Evolutionary conservation across 2,797 vertebrate genomes (phyloP).

Genomic region (Poliocrania exsul): DNA sequence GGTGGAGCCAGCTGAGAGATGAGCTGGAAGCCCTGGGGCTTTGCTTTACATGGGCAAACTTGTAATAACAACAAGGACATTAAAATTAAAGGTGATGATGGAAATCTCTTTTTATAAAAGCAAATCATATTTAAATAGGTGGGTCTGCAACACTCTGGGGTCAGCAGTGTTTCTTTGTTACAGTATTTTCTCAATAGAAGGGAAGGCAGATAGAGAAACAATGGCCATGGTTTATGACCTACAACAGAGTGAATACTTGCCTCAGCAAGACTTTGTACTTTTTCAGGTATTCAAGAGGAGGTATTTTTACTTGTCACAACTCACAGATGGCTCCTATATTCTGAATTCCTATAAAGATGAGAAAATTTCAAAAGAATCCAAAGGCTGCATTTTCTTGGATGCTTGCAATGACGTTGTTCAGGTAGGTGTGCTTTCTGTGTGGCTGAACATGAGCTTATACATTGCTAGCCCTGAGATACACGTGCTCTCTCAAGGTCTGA

Average conservation of each 20-base stretch:
- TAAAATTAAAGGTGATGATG: background rate
- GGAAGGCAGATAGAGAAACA: background rate
- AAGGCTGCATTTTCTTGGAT: constrained; percentile 97
- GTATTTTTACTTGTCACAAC: constrained; percentile 96
- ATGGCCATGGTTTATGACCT: background rate
- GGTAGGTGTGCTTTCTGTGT: constrained; percentile 71
- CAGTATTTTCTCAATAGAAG: background rate
- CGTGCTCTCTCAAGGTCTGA: background rate
- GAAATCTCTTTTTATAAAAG: background rate
- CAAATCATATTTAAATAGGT: background rate
- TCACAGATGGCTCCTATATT: constrained; percentile 96
- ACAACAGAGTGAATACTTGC: background rate
- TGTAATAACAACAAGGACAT: background rate
- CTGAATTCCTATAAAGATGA: constrained; percentile 99
- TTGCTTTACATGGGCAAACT: background rate
- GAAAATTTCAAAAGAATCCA: constrained; percentile 95
- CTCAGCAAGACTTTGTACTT: background rate
- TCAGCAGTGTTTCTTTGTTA: background rate
- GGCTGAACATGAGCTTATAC: background rate
- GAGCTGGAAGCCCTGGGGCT: background rate
- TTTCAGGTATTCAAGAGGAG: constrained; percentile 94
- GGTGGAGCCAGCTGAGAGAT: background rate
- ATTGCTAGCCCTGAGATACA: background rate
- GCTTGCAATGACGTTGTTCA: constrained; percentile 93
- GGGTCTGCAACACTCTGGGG: background rate